These are phyloP conservation scores for Pollenia griseotomentosa DNA, from an alignment of 2,888 invertebrate genomes.

Conservation along the genomic window DNA sequence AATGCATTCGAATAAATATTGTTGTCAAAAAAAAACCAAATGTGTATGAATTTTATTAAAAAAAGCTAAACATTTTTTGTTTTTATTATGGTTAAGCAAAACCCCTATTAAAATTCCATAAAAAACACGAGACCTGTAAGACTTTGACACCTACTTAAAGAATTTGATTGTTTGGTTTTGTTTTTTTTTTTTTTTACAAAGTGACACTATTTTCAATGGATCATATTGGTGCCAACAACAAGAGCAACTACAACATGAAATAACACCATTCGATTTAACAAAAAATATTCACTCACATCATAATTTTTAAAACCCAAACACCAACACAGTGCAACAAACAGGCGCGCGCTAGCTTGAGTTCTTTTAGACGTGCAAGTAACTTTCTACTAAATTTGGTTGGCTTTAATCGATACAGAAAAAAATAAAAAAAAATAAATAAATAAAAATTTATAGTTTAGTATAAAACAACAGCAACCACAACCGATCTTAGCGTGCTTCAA, in stretches of 20 bases:
- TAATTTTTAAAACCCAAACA: slow-evolving; percentile 69
- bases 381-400: slow-evolving; percentile 64
- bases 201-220: slow-evolving; percentile 61
- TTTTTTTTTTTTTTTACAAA: slow-evolving; percentile 30
- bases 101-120: slow-evolving; percentile 62
- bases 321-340: slow-evolving; percentile 59
- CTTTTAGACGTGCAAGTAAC: slow-evolving; percentile 43
- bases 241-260: background rate
- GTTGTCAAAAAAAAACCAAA: background rate
- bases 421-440: slow-evolving; percentile 12
- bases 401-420: slow-evolving; percentile 36
- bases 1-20: slow-evolving; percentile 13
- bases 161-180: slow-evolving; percentile 42
- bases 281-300: slow-evolving; percentile 63
- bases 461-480: slow-evolving; percentile 49
- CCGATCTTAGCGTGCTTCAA: slow-evolving; percentile 64
- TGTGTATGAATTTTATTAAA: slow-evolving; percentile 14
- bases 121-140: slow-evolving; percentile 52
- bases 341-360: slow-evolving; percentile 42
- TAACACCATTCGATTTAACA: slow-evolving; percentile 38
- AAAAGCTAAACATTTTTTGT: background rate
- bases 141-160: slow-evolving; percentile 69
- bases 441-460: slow-evolving; percentile 62
- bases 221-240: slow-evolving; percentile 47
- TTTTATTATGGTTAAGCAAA: background rate